phyloP scores from a whole-genome alignment of 2,797 vertebrate genomes.

The Champsocephalus esox region DNA sequence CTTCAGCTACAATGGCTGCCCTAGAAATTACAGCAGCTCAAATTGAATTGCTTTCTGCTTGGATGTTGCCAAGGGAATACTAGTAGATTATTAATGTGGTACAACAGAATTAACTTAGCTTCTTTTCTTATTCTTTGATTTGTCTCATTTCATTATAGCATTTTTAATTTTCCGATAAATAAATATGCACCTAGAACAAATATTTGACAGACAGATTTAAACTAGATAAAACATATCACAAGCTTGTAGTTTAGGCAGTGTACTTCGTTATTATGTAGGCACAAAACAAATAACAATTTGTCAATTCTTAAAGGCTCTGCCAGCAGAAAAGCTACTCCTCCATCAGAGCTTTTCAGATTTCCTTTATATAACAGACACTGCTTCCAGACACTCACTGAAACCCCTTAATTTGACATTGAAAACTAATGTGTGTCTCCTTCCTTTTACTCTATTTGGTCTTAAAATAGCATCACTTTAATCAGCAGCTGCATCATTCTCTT shows the following conservation, averaged over 20 bases:
- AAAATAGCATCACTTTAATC: constrained; percentile 60
- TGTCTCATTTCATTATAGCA: constrained; percentile 36
- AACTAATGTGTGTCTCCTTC: constrained; percentile 40
- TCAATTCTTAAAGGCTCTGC: constrained; percentile 48
- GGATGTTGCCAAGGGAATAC: constrained; percentile 65
- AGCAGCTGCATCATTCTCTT: constrained; percentile 44
- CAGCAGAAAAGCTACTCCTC: constrained; percentile 41
- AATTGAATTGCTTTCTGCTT: constrained; percentile 72
- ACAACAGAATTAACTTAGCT: constrained; percentile 25
- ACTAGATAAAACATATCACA: constrained; percentile 5
- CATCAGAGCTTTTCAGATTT: constrained; percentile 51
- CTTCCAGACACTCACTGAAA: constrained; percentile 45
- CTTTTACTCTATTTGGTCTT: constrained; percentile 55
- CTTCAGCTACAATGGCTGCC: constrained; percentile 72
- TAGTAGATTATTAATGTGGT: constrained; percentile 73
- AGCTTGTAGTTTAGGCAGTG: constrained; percentile 1
- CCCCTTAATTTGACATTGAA: constrained; percentile 60
- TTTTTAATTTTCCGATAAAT: constrained; percentile 35
- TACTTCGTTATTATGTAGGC: constrained; percentile 20
- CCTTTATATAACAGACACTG: constrained; percentile 42
- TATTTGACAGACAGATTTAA: constrained; percentile 12
- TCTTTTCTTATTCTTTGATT: constrained; percentile 34
- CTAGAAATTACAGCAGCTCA: constrained; percentile 74
- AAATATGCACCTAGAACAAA: constrained; percentile 8
- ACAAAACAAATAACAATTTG: constrained; percentile 29